Percentiles rank a stretch among this genome's conserved stretches.
phyloP scores from a whole-genome alignment of 2,888 invertebrate species.

The Synergus umbraculus region DNA sequence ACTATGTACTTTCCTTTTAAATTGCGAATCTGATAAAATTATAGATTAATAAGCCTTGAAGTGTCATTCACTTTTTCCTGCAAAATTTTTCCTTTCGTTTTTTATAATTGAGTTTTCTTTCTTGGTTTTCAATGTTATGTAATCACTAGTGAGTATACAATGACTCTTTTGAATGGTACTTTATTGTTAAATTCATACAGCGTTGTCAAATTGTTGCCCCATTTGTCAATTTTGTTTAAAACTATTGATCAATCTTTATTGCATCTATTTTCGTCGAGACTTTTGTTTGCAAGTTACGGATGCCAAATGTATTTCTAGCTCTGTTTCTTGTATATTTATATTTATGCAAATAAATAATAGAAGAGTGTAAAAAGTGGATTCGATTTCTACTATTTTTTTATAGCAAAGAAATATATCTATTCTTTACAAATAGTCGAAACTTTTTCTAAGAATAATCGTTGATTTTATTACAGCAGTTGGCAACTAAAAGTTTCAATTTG shows the following conservation, averaged over 20 bases:
- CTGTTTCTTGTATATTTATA: conserved; percentile 20
- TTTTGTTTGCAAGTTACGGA: conserved; percentile 18
- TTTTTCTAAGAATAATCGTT: neutral
- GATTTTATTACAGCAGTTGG: neutral
- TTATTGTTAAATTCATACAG: neutral
- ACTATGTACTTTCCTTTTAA: neutral
- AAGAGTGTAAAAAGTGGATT: neutral
- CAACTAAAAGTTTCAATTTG: neutral
- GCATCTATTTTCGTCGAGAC: conserved; percentile 13
- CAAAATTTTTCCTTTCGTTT: neutral
- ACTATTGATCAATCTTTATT: conserved; percentile 11
- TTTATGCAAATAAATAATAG: conserved; percentile 13
- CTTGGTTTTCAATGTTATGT: neutral
- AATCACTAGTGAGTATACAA: neutral
- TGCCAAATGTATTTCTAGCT: conserved; percentile 34
- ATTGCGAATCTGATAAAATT: neutral
- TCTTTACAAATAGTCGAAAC: neutral
- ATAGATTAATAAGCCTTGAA: neutral
- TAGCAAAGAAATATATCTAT: neutral
- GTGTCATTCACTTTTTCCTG: neutral
- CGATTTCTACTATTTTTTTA: neutral
- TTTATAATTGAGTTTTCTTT: neutral
- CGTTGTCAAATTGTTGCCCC: too few species aligned
- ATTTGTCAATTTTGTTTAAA: neutral
- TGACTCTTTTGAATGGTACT: neutral